phyloP scores from a whole-genome alignment of 1,140 invertebrate species.

The Plutomurus gul region DNA sequence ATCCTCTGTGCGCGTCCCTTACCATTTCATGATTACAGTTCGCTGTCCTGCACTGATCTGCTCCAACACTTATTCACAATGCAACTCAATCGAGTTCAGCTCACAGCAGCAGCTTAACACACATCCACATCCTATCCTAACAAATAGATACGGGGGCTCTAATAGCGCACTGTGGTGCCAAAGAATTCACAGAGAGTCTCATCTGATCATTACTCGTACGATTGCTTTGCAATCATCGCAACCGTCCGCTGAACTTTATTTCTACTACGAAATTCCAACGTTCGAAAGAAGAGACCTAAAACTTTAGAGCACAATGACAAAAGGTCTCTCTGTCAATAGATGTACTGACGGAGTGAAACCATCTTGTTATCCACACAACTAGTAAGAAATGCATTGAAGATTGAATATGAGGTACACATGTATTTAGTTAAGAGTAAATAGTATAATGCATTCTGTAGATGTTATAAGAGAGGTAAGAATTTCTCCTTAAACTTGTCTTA shows the following conservation, averaged over 20 bases:
- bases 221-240: neutral
- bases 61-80: conserved; percentile 14
- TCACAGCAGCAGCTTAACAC: too few relatives aligned
- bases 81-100: neutral
- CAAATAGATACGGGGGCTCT: neutral
- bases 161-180: neutral
- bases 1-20: conserved; percentile 32
- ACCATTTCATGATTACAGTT: neutral
- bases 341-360: too few relatives aligned
- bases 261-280: too few relatives aligned
- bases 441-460: neutral
- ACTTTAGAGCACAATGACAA: too few relatives aligned
- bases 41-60: neutral
- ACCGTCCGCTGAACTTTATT: too few relatives aligned
- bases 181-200: too few relatives aligned
- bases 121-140: neutral
- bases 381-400: neutral
- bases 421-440: neutral
- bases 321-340: neutral
- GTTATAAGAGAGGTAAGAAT: neutral
- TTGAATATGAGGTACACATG: neutral
- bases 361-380: neutral
- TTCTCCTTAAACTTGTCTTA: neutral
- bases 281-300: neutral
- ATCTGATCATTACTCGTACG: neutral